Base-by-base conservation (phyloP, 2,797 vertebrate species). In the Triplophysa yarkandensis region DNA sequence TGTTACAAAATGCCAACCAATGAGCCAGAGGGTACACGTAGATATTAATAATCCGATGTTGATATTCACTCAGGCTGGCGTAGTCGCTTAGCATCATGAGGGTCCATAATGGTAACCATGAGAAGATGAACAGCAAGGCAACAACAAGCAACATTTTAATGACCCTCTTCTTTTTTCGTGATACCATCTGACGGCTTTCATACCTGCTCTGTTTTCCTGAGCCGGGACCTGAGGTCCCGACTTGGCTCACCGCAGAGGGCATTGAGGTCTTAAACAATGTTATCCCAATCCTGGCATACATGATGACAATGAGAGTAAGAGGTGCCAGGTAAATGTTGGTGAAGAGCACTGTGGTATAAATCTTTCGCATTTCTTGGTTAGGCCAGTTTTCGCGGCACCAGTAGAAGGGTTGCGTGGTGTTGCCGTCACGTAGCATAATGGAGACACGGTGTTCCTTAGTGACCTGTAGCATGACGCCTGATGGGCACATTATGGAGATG, bases 1-100 rank as follows among this genome's bases (percentile, higher is more conserved):
- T 98, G 84, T 98, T 98, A 85, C 90, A 96, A 81, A 98, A 98
- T 23, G 95, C 95, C 77, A 98, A 67, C 96, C 96, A 98, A 85
- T 97, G 96, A 2, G 96, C 96, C 0, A 96, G 89, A 1, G 96
- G 95, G 11, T 96, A 98, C 61, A 94, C 77, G 0, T 96, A 98
- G 71, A 95, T 93, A 68, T 96, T 95, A 70, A 98, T 93, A 82
- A 95, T 32, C 0, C 87, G 88, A 17, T 94, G 54, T 71, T 95
- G 92, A 17, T 61, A 55, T 41, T 92, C 87, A 0, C 89, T 93
- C 46, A 98, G 85, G 80, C 86, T 91, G 23, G 92, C 91, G 0
- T 98, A 98, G 85, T 98, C 95, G 0, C 93, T 95, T 19, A 98
- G 91, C 96, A 98, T 95, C 93, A 97, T 95, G 63, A 97, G 88